A percentile compares a stretch with the other conserved stretches of the same genome.
Evolutionary conservation across 2,797 vertebrate species (phyloP).

Genomic region (Notolabrus celidotus): DNA sequence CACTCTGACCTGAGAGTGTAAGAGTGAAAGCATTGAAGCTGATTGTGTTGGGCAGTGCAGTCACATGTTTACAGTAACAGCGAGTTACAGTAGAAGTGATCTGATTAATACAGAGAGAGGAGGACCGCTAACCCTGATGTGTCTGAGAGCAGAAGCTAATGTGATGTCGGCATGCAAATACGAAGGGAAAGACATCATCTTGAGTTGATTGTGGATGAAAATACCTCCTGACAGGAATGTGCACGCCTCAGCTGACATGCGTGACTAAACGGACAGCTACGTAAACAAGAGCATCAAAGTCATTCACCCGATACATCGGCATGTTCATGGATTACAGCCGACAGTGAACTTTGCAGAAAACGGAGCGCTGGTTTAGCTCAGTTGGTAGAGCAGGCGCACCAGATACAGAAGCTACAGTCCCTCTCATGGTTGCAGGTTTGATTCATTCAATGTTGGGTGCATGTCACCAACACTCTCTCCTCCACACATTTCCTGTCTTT

Average conservation of each 20-base stretch:
- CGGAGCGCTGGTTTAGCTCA: too few species aligned
- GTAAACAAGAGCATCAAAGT: constrained; percentile 37
- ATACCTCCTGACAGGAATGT: constrained; percentile 39
- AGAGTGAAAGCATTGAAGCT: too few species aligned
- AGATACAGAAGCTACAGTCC: too few species aligned
- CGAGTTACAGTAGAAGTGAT: background rate
- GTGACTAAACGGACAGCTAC: constrained; percentile 23
- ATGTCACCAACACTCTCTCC: too few species aligned
- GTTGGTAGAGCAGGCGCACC: too few species aligned
- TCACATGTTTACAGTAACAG: background rate
- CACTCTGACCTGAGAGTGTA: background rate
- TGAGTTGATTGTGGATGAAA: constrained; percentile 29
- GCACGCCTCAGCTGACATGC: constrained; percentile 26
- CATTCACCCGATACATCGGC: background rate
- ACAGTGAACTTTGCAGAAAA: background rate
- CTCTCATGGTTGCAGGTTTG: too few species aligned
- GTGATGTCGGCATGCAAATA: constrained; percentile 40
- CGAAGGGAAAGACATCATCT: constrained; percentile 39
- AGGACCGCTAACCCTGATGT: constrained; percentile 13
- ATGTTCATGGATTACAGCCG: background rate
- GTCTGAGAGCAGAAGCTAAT: constrained; percentile 22
- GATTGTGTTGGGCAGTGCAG: too few species aligned
- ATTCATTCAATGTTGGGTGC: too few species aligned
- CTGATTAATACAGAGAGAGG: background rate
- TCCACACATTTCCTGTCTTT: too few species aligned